Evolutionary conservation across 2,888 invertebrate genomes (phyloP), one percentile per base, ranked within the genome.

Genomic region (Stratiomys singularior): DNA sequence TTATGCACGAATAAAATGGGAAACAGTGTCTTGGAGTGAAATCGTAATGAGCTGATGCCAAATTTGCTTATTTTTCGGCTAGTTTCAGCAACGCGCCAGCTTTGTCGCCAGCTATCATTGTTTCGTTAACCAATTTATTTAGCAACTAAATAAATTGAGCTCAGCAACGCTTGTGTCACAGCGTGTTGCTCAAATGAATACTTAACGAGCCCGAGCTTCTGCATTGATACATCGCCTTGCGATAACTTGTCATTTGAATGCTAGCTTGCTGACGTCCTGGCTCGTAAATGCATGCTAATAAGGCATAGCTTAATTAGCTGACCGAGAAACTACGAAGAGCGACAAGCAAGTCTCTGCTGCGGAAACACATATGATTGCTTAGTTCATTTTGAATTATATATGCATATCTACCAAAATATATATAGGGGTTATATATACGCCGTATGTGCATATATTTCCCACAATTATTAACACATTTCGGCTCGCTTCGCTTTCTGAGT

Each of bases 401-500:
- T n/a, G n/a, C n/a, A n/a, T n/a, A n/a, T n/a, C n/a, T n/a, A n/a
- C n/a, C n/a, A n/a, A n/a, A n/a, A n/a, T n/a, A n/a, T n/a, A n/a
- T n/a, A n/a, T n/a, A n/a, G n/a, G n/a, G n/a, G 52, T 15, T 52
- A 13, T 9, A 18, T 52, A 9, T 18, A 4, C 15, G 18, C 46
- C 46, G 25, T 47, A 30, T 46, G 44, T 47, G 25, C 28, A 27
- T 69, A 5, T 69, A 47, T 69, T 69, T 47, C 25, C 46, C 7
- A 69, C 69, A 11, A 69, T 69, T 69, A 69, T 69, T 69, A 47
- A 69, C 28, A 46, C 25, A 69, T 69, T 69, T 15, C 69, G 30
- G n/a, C 25, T 23, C 3, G 1, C 44, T 47, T 13, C 15, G 15
- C 21, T 69, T 25, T 30, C 47, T 23, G 44, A 69, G 69, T 69